phyloP scores from a whole-genome alignment of 2,113 vertebrate species.

The Ranitomeya imitator region DNA sequence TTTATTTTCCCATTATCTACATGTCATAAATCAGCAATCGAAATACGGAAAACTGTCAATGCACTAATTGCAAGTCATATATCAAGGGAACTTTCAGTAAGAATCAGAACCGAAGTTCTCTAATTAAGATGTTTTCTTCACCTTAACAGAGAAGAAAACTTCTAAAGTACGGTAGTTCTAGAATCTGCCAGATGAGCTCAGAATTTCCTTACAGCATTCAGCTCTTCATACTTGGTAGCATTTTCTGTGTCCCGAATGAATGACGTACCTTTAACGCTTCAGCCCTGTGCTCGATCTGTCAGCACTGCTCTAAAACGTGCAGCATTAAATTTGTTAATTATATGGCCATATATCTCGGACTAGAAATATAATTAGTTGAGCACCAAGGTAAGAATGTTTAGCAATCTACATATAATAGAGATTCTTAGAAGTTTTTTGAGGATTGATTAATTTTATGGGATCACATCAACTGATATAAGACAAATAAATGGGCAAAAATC shows the following conservation, averaged over 20 bases:
- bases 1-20: too few species aligned
- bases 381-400: neutral
- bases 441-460: too few species aligned
- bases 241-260: conserved; percentile 40
- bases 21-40: neutral
- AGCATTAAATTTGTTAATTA: conserved; percentile 71
- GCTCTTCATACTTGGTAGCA: conserved; percentile 58
- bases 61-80: neutral
- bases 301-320: conserved; percentile 65
- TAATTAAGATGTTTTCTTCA: conserved; percentile 40
- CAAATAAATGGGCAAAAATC: too few species aligned
- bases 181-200: conserved; percentile 66
- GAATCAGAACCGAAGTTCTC: conserved; percentile 34
- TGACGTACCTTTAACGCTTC: conserved; percentile 61
- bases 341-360: conserved; percentile 55
- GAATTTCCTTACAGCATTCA: conserved; percentile 68
- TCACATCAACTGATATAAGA: too few species aligned
- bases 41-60: neutral
- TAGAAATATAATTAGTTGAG: neutral
- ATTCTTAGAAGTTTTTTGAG: neutral
- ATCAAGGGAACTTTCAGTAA: neutral
- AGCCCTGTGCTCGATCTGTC: conserved; percentile 76
- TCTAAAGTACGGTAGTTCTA: conserved; percentile 52
- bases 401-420: neutral
- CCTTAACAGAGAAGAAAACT: conserved; percentile 17